Percentiles rank a stretch among this genome's conserved stretches.
Conservation (phyloP, 2,888 invertebrate species). For the Gymnocheta viridis region DNA sequence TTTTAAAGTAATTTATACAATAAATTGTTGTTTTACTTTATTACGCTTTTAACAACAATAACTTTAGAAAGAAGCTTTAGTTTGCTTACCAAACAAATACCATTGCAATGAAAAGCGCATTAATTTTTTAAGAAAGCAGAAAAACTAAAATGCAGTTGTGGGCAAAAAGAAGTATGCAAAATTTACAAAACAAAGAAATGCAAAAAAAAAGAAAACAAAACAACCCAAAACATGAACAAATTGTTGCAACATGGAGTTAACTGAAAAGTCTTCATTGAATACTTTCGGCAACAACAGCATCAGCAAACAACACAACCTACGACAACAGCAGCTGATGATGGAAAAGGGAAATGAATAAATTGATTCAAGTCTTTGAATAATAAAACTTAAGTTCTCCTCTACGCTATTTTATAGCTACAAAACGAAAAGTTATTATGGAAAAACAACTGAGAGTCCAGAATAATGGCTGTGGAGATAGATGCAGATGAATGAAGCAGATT, state of each 20-base stretch:
- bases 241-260: constrained; percentile 45
- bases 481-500: not conserved
- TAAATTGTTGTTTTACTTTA: constrained; percentile 57
- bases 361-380: constrained; percentile 66
- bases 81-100: constrained; percentile 5
- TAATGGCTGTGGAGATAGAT: not conserved
- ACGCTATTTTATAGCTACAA: not conserved
- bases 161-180: constrained; percentile 24
- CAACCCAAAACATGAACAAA: constrained; percentile 24
- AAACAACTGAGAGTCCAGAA: not conserved
- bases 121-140: not conserved
- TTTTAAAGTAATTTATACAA: constrained; percentile 34
- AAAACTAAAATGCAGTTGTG: constrained; percentile 27
- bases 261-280: constrained; percentile 34
- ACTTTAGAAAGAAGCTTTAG: constrained; percentile 16
- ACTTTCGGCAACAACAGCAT: not conserved
- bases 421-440: constrained; percentile 7
- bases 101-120: constrained; percentile 4
- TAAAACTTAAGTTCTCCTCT: constrained; percentile 19
- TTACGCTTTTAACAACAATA: constrained; percentile 60
- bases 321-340: constrained; percentile 25
- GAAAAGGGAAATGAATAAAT: constrained; percentile 51
- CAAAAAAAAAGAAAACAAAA: not conserved
- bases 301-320: not conserved
- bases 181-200: constrained; percentile 13